Base-by-base conservation (phyloP, 2,113 vertebrate genomes). In the Pelmatolapia mariae region DNA sequence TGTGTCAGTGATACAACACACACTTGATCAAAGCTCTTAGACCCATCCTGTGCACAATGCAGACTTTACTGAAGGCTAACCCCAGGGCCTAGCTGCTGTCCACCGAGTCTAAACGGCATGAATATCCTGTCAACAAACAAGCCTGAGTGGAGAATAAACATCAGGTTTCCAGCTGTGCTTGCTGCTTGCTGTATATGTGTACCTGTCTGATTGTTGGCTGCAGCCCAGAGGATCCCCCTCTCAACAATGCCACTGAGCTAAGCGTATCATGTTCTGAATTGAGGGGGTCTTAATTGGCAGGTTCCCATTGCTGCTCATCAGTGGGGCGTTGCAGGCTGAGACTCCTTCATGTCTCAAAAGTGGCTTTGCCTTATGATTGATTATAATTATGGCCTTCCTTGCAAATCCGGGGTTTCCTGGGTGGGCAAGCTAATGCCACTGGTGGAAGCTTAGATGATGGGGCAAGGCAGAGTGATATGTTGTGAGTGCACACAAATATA, bases 321-420 rank as follows among this genome's bases (percentile, higher is more conserved):
- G 56, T n/a, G 54, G 82, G 84, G 47, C 19, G 54, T 66, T 61
- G 54, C 71, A 86, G 82, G 57, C 87, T 87, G 86, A 79, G 85
- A 80, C 82, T 85, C 71, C 66, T 81, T 85, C 66, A 47, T 36
- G 88, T 86, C 82, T 90, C 84, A 87, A 36, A 92, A 86, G 83
- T 88, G 89, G 63, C 88, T 90, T 87, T 89, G 86, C 79, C 33
- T 90, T 82, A 89, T 85, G 81, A 93, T 88, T 90, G 88, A 95
- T 89, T 87, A 87, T 91, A 91, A 92, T 93, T 91, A 93, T 79
- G 76, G 84, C 80, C 33, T 78, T 92, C 80, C 63, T 88, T 86
- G 57, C 52, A 91, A 93, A 92, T 91, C 89, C 18, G 38, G 50
- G 84, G 68, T 92, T 91, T 92, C 57, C 71, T 90, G 87, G 76